Conservation (phyloP, 2,113 vertebrate genomes). For the Naja naja region DNA sequence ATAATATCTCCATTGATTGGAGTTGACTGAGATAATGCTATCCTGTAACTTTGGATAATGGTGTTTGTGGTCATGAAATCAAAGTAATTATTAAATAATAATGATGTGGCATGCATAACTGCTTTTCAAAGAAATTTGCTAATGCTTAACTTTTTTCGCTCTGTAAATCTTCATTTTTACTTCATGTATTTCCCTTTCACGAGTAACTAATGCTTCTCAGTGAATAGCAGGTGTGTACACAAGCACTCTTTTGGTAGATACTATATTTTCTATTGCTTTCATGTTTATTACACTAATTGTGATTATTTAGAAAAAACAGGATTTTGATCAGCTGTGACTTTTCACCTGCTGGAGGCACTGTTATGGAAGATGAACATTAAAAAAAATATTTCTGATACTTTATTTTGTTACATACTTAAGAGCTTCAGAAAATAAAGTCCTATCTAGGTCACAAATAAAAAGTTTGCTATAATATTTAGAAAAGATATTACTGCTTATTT, state of each 20-base stretch:
- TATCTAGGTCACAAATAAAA: not conserved
- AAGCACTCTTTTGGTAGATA: not conserved
- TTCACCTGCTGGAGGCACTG: not conserved
- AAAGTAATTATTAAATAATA: not conserved
- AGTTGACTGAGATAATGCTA: not conserved
- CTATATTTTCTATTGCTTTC: not conserved
- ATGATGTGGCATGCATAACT: not conserved
- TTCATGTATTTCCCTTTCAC: not conserved
- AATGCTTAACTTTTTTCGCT: not conserved
- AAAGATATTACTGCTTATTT: not conserved
- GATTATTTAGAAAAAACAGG: not conserved
- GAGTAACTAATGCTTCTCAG: not conserved
- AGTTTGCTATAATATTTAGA: not conserved
- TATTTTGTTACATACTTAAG: not conserved
- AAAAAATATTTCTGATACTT: not conserved
- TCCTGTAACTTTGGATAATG: not conserved
- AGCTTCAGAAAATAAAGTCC: not conserved
- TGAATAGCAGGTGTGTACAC: not conserved
- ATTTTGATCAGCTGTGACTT: not conserved
- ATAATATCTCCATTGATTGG: constrained; percentile 5
- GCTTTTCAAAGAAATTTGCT: not conserved
- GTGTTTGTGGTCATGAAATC: not conserved
- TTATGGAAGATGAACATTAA: not conserved
- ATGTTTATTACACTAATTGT: not conserved
- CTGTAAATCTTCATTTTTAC: not conserved